Conservation (phyloP, 2,113 vertebrate genomes). For the Ptilonorhynchus violaceus region DNA sequence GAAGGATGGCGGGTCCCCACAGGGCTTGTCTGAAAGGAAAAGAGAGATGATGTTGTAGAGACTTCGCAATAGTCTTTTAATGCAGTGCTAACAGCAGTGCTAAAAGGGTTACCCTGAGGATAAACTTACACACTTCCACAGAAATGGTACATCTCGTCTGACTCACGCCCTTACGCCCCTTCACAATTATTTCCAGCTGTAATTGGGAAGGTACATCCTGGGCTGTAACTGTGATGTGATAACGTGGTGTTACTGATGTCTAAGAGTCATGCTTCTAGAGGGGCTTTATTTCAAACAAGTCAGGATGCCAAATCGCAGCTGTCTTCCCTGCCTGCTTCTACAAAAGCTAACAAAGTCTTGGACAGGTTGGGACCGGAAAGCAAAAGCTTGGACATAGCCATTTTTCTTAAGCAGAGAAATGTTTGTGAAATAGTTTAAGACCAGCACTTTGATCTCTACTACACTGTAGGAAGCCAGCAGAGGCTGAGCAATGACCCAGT, state of each 20-base stretch:
- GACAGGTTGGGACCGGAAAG: not conserved
- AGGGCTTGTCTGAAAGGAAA: slow-evolving; percentile 78
- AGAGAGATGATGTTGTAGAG: not conserved
- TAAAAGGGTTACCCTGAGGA: not conserved
- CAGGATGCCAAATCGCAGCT: not conserved
- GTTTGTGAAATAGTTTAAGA: not conserved
- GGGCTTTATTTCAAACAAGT: not conserved
- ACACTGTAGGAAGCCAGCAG: not conserved
- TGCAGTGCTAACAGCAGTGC: not conserved
- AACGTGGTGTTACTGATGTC: not conserved
- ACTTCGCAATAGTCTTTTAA: not conserved
- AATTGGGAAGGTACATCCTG: not conserved
- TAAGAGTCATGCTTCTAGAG: not conserved
- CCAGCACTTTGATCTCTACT: not conserved
- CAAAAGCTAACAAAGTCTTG: not conserved
- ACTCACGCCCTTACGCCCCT: not conserved
- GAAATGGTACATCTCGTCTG: not conserved
- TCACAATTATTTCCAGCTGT: not conserved
- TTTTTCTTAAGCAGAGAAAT: not conserved
- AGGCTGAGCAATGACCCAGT: not conserved
- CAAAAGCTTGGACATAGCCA: not conserved
- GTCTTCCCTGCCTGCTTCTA: not conserved
- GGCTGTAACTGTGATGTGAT: not conserved
- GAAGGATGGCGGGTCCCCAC: slow-evolving; percentile 89
- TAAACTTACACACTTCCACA: fast-evolving